Percentiles rank a stretch among this genome's conserved stretches.
These are phyloP conservation scores for Cylindroiulus punctatus DNA, from an alignment of 2,888 invertebrate genomes.

Conservation along the genomic window DNA sequence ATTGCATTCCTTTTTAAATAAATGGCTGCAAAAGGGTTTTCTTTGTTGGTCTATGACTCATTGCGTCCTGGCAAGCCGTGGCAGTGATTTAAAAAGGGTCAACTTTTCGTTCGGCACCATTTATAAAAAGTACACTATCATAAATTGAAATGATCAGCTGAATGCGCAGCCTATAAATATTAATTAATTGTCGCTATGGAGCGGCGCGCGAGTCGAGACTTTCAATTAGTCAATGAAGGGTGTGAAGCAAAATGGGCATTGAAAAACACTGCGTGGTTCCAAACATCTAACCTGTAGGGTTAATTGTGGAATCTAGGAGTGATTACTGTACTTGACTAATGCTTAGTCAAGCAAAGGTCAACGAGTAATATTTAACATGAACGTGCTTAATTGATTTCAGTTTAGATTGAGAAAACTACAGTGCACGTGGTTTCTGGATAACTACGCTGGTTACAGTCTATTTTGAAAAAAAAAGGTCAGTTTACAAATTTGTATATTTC, in stretches of 20 bases:
- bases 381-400: neutral
- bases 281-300: neutral
- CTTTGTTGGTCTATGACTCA: slow-evolving; percentile 8
- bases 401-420: neutral
- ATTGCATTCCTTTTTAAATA: neutral
- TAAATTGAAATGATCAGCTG: slow-evolving; percentile 1
- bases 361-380: neutral
- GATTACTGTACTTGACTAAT: slow-evolving; percentile 3
- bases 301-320: neutral
- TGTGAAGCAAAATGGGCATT: neutral
- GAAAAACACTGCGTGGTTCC: slow-evolving; percentile 22
- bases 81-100: slow-evolving; percentile 29
- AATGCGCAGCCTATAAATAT: slow-evolving; percentile 5
- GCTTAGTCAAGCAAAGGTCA: neutral
- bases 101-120: slow-evolving; percentile 8
- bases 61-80: neutral
- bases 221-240: neutral
- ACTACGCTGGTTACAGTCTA: neutral
- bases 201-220: neutral
- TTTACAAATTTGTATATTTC: neutral
- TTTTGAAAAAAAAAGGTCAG: neutral
- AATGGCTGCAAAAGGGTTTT: neutral
- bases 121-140: neutral
- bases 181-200: slow-evolving; percentile 20
- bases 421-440: neutral